Conservation (phyloP, 2,888 invertebrate genomes). For the Oligia latruncula region DNA sequence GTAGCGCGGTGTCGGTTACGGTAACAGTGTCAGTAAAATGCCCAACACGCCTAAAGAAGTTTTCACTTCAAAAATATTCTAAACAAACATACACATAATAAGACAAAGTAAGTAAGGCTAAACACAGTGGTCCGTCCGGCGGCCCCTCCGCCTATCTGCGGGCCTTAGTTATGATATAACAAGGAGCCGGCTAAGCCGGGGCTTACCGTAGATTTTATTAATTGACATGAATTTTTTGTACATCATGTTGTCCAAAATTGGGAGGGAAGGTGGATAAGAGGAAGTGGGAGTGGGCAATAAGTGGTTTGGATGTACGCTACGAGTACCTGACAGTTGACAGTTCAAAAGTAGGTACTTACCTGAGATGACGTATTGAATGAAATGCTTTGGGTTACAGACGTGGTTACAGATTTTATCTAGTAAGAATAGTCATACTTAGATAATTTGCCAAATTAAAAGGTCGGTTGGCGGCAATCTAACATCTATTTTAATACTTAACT, state of each 20-base stretch:
- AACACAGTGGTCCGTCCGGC: conserved; percentile 5
- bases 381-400: neutral
- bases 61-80: conserved; percentile 9
- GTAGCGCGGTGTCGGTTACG: too few relatives aligned
- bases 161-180: conserved; percentile 87
- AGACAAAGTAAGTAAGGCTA: conserved; percentile 2
- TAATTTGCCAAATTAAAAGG: too few relatives aligned
- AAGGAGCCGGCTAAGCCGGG: conserved; percentile 83
- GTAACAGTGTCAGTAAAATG: too few relatives aligned
- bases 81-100: conserved; percentile 21
- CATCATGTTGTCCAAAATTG: conserved; percentile 48
- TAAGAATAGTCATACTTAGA: too few relatives aligned
- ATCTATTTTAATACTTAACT: too few relatives aligned
- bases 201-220: conserved; percentile 87
- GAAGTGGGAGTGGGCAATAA: neutral
- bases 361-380: neutral
- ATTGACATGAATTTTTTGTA: conserved; percentile 86
- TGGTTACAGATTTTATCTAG: too few relatives aligned
- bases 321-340: neutral
- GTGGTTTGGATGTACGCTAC: neutral
- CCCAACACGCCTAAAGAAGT: too few relatives aligned
- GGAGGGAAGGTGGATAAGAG: neutral
- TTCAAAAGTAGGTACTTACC: neutral
- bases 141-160: conserved; percentile 70
- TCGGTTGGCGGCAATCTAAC: too few relatives aligned